Evolutionary conservation across 2,888 invertebrate genomes (phyloP).

Genomic region (Anthophora plumipes): DNA sequence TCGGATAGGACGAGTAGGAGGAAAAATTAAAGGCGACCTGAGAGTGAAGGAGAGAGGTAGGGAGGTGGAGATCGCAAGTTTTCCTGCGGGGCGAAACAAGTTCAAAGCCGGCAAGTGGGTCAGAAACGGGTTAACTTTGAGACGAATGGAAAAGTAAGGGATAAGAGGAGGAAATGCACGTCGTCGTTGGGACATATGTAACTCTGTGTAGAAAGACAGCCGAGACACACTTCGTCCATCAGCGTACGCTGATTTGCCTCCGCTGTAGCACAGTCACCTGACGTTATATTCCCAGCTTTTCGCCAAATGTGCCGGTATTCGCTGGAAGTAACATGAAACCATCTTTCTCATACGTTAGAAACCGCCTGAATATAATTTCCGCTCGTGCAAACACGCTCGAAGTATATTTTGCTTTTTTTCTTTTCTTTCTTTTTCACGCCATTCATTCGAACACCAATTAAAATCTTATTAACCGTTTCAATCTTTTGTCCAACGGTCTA

Average conservation of each 20-base stretch:
- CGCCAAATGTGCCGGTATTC: too few species aligned
- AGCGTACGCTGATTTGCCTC: conserved; percentile 31
- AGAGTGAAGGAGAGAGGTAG: background rate
- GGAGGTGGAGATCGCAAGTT: conserved; percentile 15
- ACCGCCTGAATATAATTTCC: too few species aligned
- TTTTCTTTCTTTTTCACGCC: too few species aligned
- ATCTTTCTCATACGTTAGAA: too few species aligned
- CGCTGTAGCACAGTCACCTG: background rate
- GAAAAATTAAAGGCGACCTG: conserved; percentile 1
- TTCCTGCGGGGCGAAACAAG: conserved; percentile 17
- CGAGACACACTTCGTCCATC: conserved; percentile 43
- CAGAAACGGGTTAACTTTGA: conserved; percentile 35
- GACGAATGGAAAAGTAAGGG: background rate
- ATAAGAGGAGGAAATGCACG: background rate
- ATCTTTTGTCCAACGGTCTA: too few species aligned
- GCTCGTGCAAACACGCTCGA: too few species aligned
- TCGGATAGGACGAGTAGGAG: background rate
- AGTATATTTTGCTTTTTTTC: too few species aligned
- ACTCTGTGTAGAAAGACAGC: background rate
- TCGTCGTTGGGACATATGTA: conserved; percentile 11
- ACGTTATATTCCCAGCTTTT: conserved; percentile 1
- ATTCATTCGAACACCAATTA: too few species aligned
- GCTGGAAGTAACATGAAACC: too few species aligned
- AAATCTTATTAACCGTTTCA: too few species aligned
- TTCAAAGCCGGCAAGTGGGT: conserved; percentile 44